Evolutionary conservation across 1,140 invertebrate species (phyloP), one percentile per base, ranked within the genome.

Genomic region (Adoxophyes honmai): DNA sequence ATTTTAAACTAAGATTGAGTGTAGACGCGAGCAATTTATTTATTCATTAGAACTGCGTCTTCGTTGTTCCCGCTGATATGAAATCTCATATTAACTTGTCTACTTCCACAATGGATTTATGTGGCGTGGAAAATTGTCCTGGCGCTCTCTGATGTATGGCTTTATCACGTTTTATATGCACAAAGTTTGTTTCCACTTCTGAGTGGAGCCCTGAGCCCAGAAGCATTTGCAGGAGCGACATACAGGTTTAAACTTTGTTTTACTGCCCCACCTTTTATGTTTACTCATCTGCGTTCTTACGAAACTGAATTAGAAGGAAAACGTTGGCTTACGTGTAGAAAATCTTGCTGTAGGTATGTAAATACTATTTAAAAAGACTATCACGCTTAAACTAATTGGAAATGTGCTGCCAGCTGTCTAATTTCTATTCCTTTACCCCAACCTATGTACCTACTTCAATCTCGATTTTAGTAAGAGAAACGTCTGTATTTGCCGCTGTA

Each of bases 31-130:
- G 16, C 18, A 48, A 48, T 48, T 48, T 48, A 48, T 33, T 48
- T 48, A 48, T 48, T 48, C 42, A 48, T 48, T 48, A 48, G 42
- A 21, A 48, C 5, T 9, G 39, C 16, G 39, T 44, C 39, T 21
- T 1, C 21, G 42, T 13, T 48, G n/a, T 48, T 36, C 34, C 21
- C 42, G 34, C 42, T 48, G 21, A 48, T 48, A 48, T 48, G 42
- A 48, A 48, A 48, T 48, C 18, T 48, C 42, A 48, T 48, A 48
- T 48, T 48, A 48, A 48, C 42, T 48, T 48, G 42, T 48, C 42
- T 48, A 48, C 42, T 48, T 48, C 42, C 42, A 48, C 42, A 18
- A 5, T 48, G 42, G 42, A 48, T 48, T 48, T 48, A 48, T 33
- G 42, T 48, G 42, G 42, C 42, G 42, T 11, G 42, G 42, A 48